Evolutionary conservation across 2,113 vertebrate species (phyloP), one percentile per base, ranked within the genome.

Genomic region (Dromas ardeola): DNA sequence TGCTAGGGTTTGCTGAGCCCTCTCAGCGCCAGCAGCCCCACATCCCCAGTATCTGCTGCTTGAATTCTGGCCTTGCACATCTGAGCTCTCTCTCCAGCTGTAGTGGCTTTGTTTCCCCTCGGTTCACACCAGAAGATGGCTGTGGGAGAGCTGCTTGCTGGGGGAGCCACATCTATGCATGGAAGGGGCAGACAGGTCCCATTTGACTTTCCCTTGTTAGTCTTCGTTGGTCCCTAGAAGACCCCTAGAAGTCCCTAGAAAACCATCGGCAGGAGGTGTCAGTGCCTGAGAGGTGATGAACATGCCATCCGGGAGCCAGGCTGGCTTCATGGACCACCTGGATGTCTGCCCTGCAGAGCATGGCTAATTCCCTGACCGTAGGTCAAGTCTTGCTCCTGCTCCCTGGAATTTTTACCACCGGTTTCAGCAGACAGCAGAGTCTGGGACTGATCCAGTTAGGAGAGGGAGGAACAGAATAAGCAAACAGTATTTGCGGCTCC

Each of bases 351-450:
- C 38, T n/a, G 30, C 1, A 2, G 63, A 73, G 36, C 85, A 85
- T 0, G 2, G 66, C 66, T 59, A 38, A 76, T 71, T 14, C 56
- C 70, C 8, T 1, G 2, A 21, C 62, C 5, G 1, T 13, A 30
- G 82, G 32, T 45, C 49, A 7, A 20, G 47, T 27, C 61, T 80
- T 14, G 20, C 61, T 88, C 29, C 58, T 47, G 55, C 67, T 85
- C 56, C 0, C 0, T 34, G 40, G 53, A 49, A 11, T 49, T 73
- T 81, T 40, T 9, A 13, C 40, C 15, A 9, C 56, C 49, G 2
- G 0, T 61, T 76, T 65, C 40, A 53, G 49, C 50, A 63, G 66
- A 11, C 15, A 53, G 27, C 32, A 13, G n/a, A 27, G 17, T 29
- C 47, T 55, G 65, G 34, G 15, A 36, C 50, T 67, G 55, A 17